Percentiles rank a stretch among this genome's conserved stretches.
phyloP scores from a whole-genome alignment of 1,140 invertebrate species.

The Bactericera cockerelli region DNA sequence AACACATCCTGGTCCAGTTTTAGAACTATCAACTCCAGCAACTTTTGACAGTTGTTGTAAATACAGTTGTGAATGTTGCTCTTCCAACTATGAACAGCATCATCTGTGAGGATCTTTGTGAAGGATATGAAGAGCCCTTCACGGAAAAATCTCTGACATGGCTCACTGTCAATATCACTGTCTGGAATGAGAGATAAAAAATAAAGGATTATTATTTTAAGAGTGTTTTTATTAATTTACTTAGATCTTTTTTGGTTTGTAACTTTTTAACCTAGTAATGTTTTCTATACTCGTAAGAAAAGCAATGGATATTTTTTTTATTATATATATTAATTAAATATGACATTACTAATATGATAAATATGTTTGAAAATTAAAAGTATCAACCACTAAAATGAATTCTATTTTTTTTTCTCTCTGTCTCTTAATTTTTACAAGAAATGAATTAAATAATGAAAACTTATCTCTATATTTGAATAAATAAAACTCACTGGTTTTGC shows the following conservation, averaged over 20 bases:
- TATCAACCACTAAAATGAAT: neutral
- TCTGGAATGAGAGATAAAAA: conserved; percentile 36
- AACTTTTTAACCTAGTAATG: too few relatives aligned
- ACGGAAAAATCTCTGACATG: conserved; percentile 87
- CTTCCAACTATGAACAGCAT: conserved; percentile 95
- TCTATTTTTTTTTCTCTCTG: too few relatives aligned
- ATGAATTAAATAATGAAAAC: too few relatives aligned
- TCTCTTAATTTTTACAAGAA: too few relatives aligned
- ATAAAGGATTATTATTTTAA: conserved; percentile 18
- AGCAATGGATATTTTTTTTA: too few relatives aligned
- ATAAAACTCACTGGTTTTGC: conserved; percentile 45
- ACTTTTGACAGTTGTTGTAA: conserved; percentile 76
- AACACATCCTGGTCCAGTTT: conserved; percentile 88
- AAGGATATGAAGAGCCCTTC: conserved; percentile 90
- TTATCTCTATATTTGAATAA: too few relatives aligned
- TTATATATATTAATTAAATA: too few relatives aligned
- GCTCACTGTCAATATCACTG: conserved; percentile 72
- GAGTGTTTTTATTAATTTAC: too few relatives aligned
- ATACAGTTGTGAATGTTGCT: conserved; percentile 92
- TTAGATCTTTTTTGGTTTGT: too few relatives aligned
- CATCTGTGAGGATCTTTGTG: conserved; percentile 94
- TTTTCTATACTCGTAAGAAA: too few relatives aligned
- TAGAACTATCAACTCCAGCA: conserved; percentile 79
- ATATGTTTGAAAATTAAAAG: too few relatives aligned
- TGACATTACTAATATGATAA: too few relatives aligned